Evolutionary conservation across 1,140 invertebrate genomes (phyloP).

Genomic region (Zaprionus davidi): DNA sequence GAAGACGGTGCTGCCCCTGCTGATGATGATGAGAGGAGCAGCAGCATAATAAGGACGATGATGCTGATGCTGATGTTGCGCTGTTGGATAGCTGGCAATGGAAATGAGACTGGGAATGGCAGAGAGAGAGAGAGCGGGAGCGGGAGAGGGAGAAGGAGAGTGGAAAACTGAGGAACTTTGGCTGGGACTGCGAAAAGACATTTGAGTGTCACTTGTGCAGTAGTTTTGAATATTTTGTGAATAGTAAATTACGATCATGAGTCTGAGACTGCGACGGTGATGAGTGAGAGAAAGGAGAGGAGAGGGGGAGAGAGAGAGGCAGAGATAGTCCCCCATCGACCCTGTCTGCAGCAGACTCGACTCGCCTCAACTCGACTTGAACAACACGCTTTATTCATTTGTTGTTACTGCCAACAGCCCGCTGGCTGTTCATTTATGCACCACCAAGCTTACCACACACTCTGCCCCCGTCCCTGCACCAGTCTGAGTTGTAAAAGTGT

Average conservation of each 20-base stretch:
- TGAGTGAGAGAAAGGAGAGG: conserved; percentile 8
- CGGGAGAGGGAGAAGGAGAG: conserved; percentile 12
- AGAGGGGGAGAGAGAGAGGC: too few relatives aligned
- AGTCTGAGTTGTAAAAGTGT: conserved; percentile 53
- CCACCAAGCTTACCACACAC: background rate
- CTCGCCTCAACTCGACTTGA: background rate
- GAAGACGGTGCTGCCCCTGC: conserved; percentile 50
- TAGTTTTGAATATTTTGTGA: conserved; percentile 80
- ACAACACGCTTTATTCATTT: conserved; percentile 40
- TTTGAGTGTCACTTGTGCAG: conserved; percentile 80
- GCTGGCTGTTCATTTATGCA: conserved; percentile 46
- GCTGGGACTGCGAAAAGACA: conserved; percentile 72
- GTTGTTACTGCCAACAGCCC: conserved; percentile 1
- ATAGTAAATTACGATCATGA: conserved; percentile 77
- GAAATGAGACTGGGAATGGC: background rate
- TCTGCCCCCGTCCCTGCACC: background rate
- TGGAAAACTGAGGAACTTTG: conserved; percentile 22
- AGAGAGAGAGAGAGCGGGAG: background rate
- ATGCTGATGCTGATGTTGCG: conserved; percentile 33
- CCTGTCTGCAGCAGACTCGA: conserved; percentile 10
- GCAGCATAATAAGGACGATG: conserved; percentile 13
- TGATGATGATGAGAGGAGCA: conserved; percentile 21
- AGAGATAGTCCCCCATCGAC: background rate
- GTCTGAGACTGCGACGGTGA: conserved; percentile 24
- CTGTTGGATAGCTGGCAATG: conserved; percentile 19